Base-by-base conservation (phyloP, 2,797 vertebrate species). In the Hafferia zeledoni region DNA sequence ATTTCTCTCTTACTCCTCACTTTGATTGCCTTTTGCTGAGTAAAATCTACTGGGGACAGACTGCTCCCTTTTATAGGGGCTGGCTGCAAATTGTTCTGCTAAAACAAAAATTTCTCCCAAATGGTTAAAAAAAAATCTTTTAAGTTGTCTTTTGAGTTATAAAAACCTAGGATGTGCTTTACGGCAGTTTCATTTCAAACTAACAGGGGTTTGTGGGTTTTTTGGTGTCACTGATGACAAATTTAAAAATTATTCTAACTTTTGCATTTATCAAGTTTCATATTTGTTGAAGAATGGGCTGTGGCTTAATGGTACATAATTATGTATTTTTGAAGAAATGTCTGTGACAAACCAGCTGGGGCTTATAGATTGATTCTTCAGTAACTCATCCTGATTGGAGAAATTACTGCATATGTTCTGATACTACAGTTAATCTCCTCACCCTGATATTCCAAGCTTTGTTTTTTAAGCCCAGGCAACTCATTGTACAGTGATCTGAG, bases 101-200 rank as follows among this genome's bases (percentile, higher is more conserved):
- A 65, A 87, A 94, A 61, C 27, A 77, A 71, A 90, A 89, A 39
- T 33, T 28, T 56, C 24, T 79, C 72, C 39, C 18, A 89, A 91
- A 77, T 65, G n/a, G 4, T 60, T 49, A 67, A 87, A 68, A 87
- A 68, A 80, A 82, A 19, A 13, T 16, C 50, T 91, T 93, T 68
- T 37, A 81, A 89, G 75, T 92, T 97, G 70, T 55, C 90, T 96
- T 94, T 95, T 86, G 71, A 71, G 61, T 94, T 96, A 61, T 65
- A 94, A 72, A 92, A 52, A 65, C 43, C 47, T 76, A 82, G 87
- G 55, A 31, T 88, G 30, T 91, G 37, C 81, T 89, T 92, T 91
- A 82, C 72, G 83, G 50, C 30, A 83, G 87, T 79, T 89, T 86
- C n/a, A 93, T 93, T 97, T 97, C 95, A 92, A 93, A 75, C 28